These are phyloP conservation scores for Sphinx pinastri DNA, from an alignment of 2,888 invertebrate genomes.

Conservation along the genomic window DNA sequence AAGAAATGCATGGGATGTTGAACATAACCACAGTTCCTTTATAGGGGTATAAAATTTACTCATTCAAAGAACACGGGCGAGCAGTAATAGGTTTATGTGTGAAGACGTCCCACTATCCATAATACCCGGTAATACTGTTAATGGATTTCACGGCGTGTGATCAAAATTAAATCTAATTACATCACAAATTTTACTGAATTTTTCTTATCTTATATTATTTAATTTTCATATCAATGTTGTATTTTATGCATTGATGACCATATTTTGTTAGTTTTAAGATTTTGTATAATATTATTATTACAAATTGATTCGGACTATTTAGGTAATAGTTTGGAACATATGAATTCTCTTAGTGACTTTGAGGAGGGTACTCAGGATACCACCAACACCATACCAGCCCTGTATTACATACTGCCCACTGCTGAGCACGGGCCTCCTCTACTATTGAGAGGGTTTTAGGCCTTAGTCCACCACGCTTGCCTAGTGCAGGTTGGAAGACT, in stretches of 20 bases:
- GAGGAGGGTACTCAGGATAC: too few species aligned
- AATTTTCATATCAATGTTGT: neutral
- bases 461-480: too few species aligned
- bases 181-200: neutral
- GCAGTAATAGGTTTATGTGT: conserved; percentile 53
- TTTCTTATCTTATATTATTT: neutral
- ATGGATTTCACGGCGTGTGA: conserved; percentile 48
- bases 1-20: conserved; percentile 10
- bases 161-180: conserved; percentile 40
- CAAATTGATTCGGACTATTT: too few species aligned
- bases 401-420: too few species aligned
- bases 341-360: too few species aligned
- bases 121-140: conserved; percentile 57
- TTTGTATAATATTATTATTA: too few species aligned
- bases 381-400: too few species aligned
- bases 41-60: conserved; percentile 17
- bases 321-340: too few species aligned
- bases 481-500: too few species aligned
- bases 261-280: neutral
- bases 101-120: conserved; percentile 45
- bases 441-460: too few species aligned
- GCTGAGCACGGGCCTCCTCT: too few species aligned
- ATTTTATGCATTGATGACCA: neutral
- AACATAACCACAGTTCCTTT: conserved; percentile 7
- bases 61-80: neutral